Evolutionary conservation across 2,888 invertebrate species (phyloP).

Genomic region (Lucinisca nassula): DNA sequence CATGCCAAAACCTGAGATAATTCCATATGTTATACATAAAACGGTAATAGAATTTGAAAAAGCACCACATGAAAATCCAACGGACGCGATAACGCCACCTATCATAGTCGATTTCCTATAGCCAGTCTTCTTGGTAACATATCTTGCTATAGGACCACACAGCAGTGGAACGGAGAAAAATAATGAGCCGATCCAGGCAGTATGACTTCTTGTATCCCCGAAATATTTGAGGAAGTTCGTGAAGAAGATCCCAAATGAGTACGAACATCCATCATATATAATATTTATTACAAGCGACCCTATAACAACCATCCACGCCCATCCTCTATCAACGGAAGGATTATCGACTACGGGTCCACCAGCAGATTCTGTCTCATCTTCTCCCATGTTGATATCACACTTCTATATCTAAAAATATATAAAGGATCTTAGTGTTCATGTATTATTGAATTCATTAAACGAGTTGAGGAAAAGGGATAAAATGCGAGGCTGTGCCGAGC

Average conservation of each 20-base stretch:
- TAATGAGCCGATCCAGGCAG: conserved; percentile 96
- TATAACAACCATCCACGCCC: conserved; percentile 97
- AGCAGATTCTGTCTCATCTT: too few species aligned
- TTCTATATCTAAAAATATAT: too few species aligned
- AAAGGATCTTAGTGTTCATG: too few species aligned
- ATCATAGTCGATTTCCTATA: conserved; percentile 81
- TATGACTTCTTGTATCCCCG: conserved; percentile 94
- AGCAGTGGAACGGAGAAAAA: conserved; percentile 96
- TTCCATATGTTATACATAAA: conserved; percentile 84
- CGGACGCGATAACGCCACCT: conserved; percentile 82
- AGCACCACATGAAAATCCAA: conserved; percentile 81
- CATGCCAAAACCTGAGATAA: conserved; percentile 85
- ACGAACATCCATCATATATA: conserved; percentile 97
- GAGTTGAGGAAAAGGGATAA: too few species aligned
- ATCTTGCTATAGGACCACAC: conserved; percentile 84
- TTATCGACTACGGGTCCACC: too few species aligned
- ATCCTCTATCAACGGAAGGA: conserved; percentile 90
- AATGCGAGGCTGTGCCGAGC: too few species aligned
- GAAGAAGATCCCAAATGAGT: conserved; percentile 96
- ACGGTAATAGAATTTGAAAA: conserved; percentile 79
- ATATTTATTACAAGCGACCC: conserved; percentile 96
- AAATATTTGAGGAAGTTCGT: conserved; percentile 95
- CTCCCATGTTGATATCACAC: too few species aligned
- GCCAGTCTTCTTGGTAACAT: conserved; percentile 81
- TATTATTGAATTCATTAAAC: too few species aligned